Conservation (phyloP, 2,888 invertebrate genomes). For the Agrypnus murinus region DNA sequence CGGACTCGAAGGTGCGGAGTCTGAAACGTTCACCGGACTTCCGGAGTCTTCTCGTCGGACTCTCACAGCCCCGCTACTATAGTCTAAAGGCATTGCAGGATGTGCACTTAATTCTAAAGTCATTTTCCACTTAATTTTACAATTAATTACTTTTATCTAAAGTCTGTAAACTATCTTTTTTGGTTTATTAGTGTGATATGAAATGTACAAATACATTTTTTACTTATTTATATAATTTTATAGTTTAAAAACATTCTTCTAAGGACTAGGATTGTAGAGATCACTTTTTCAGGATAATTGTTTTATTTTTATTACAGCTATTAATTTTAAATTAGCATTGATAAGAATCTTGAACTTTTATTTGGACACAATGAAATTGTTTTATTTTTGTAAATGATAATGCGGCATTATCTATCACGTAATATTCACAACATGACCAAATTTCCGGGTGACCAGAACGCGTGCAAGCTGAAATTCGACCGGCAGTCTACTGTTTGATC, state of each 20-base stretch:
- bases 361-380: too few relatives aligned
- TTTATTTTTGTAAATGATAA: too few relatives aligned
- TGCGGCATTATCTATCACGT: constrained; percentile 32
- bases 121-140: constrained; percentile 59
- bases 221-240: neutral
- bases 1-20: constrained; percentile 66
- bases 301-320: too few relatives aligned
- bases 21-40: constrained; percentile 65
- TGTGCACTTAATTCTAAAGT: constrained; percentile 78
- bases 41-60: constrained; percentile 62
- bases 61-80: constrained; percentile 69
- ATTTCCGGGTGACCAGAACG: constrained; percentile 51
- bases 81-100: constrained; percentile 80
- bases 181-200: neutral
- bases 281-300: neutral
- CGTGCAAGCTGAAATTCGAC: constrained; percentile 64
- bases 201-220: neutral
- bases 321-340: too few relatives aligned
- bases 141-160: neutral
- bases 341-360: too few relatives aligned
- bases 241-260: neutral
- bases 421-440: constrained; percentile 37
- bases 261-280: constrained; percentile 13
- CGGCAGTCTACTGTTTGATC: constrained; percentile 67
- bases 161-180: neutral